Base-by-base conservation (phyloP, 2,888 invertebrate species). In the Tinea trinotella region DNA sequence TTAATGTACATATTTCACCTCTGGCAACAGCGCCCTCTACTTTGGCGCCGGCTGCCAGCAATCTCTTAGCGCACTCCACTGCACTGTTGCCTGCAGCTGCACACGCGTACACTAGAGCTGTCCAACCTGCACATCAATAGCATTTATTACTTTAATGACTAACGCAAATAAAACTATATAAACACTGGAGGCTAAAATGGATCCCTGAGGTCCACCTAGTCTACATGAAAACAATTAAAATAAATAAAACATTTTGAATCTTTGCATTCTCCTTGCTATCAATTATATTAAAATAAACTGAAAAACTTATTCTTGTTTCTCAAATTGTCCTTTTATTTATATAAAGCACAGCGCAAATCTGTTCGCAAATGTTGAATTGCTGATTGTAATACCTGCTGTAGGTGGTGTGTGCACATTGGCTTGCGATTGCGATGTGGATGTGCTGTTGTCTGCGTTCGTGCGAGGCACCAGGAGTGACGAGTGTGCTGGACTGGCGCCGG, bases 11-110 rank as follows among this genome's bases (percentile, higher is more conserved):
- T 61, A 93, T 93, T 65, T 95, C 95, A 18, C 93, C 93, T 3
- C 92, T 70, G 2, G 92, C 89, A 0, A 94, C 94, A 0, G 95
- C 95, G 0, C 96, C 96, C 74, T 97, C 96, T 0, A 94, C 94
- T 52, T 91, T 87, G 0, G 95, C 96, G 1, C 95, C 94, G 15
- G 92, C 89, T 57, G 94, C 93, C 55, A 97, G 76, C 18, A 95
- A 79, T 54, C 93, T 87, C 55, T 92, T 84, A 53, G 92, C 83
- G 6, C 91, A 90, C 62, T 87, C 81, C 56, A 81, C 80, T 30
- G 88, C 89, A 54, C 88, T 87, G 22, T 76, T 71, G 4, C 62
- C 58, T 15, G 62, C 59, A 9, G 59, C 61, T 57, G 66, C 70
- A 60, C 80, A 80, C 1, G 95, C 93, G 74, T 95, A 96, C 30